Base-by-base conservation (phyloP, 1,140 invertebrate species). In the Conopomorpha cramerella region DNA sequence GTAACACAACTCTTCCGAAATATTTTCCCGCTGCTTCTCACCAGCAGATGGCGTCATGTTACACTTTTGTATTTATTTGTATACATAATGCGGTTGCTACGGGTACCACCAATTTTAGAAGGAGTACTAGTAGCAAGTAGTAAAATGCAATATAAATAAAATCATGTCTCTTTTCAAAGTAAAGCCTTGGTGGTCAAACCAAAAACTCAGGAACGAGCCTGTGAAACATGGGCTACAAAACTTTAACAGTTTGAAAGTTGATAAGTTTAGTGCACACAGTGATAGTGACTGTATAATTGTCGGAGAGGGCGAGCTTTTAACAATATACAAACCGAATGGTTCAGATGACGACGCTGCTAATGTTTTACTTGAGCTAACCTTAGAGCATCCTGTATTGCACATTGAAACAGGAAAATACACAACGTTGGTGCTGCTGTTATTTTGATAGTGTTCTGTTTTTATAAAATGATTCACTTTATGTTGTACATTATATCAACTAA, bases 381-480 rank as follows among this genome's bases (percentile, higher is more conserved):
- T 70, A 26, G 52, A 44, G 31, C 58, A 55, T 27, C 36, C 51
- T 30, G 43, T 71, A 27, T 32, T 74, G 16, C 61, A 74, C 49
- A 51, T 74, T 13, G 59, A 59, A 33, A 74, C 66, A 23, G 70
- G 70, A 33, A 74, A 74, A 36, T 71, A 67, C 49, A n/a, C n/a
- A n/a, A n/a, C n/a, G n/a, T n/a, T n/a, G n/a, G n/a, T n/a, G n/a
- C n/a, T n/a, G n/a, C n/a, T n/a, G n/a, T n/a, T n/a, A n/a, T n/a
- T n/a, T n/a, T n/a, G n/a, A n/a, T n/a, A n/a, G n/a, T n/a, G n/a
- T n/a, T n/a, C n/a, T n/a, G n/a, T n/a, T n/a, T n/a, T n/a, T n/a
- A n/a, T n/a, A n/a, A n/a, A n/a, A n/a, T n/a, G n/a, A n/a, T n/a
- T n/a, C n/a, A n/a, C n/a, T n/a, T n/a, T n/a, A n/a, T n/a, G n/a